phyloP scores from a whole-genome alignment of 1,140 invertebrate genomes.

The Drosophila pruinosa region DNA sequence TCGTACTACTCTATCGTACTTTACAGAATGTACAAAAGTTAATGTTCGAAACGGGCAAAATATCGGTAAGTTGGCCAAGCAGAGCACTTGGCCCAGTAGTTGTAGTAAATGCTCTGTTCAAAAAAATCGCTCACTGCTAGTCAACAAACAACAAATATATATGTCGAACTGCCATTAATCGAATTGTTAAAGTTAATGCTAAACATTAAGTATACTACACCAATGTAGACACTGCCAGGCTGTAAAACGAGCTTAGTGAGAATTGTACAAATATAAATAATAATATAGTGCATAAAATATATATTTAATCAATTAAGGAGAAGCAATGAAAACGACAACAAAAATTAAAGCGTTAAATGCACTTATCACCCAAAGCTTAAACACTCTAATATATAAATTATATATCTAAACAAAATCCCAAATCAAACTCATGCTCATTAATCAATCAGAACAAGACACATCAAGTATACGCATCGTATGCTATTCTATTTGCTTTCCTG shows the following conservation, averaged over 20 bases:
- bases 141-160: not conserved
- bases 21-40: slow-evolving; percentile 82
- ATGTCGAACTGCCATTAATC: slow-evolving; percentile 5
- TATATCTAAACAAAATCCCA: slow-evolving; percentile 19
- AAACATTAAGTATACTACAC: slow-evolving; percentile 25
- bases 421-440: slow-evolving; percentile 39
- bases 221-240: slow-evolving; percentile 6
- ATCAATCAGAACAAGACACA: slow-evolving; percentile 14
- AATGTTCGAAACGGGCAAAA: slow-evolving; percentile 82
- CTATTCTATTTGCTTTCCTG: slow-evolving; percentile 33
- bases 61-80: slow-evolving; percentile 77
- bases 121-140: slow-evolving; percentile 25
- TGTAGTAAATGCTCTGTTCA: not conserved
- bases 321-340: not conserved
- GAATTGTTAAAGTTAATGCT: slow-evolving; percentile 14
- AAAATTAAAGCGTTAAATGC: slow-evolving; percentile 46
- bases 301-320: not conserved
- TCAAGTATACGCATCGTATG: slow-evolving; percentile 41
- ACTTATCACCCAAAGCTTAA: slow-evolving; percentile 18
- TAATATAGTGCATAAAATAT: not conserved
- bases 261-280: not conserved
- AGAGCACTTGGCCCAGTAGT: not conserved
- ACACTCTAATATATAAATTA: no score
- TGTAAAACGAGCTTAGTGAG: not conserved
- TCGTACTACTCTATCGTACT: slow-evolving; percentile 52